Conservation (phyloP, 2,888 invertebrate species). For the Shargacucullia verbasci region DNA sequence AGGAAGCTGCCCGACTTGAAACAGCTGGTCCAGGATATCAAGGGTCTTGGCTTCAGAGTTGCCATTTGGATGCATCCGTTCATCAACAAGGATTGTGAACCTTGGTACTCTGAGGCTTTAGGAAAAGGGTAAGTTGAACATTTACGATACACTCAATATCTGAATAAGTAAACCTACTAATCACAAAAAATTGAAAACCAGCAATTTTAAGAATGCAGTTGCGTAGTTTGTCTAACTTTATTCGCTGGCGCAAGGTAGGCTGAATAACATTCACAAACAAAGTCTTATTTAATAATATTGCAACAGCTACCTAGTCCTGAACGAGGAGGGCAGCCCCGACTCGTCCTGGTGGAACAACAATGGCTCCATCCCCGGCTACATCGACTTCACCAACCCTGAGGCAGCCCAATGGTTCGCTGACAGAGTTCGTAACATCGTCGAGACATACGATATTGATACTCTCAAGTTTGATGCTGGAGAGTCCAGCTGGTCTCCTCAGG, state of each 20-base stretch:
- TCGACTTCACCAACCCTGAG: conserved; percentile 93
- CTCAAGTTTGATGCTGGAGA: conserved; percentile 96
- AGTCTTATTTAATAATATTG: not conserved
- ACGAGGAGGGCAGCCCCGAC: conserved; percentile 83
- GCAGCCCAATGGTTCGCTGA: conserved; percentile 90
- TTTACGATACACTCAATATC: too few species aligned
- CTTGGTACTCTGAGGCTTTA: conserved; percentile 89
- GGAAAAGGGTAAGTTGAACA: conserved; percentile 84
- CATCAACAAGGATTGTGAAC: conserved; percentile 92
- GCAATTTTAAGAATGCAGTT: too few species aligned
- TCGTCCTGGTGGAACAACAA: conserved; percentile 88
- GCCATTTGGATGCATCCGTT: conserved; percentile 97
- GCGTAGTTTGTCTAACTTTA: too few species aligned
- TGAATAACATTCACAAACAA: too few species aligned
- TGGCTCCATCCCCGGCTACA: conserved; percentile 87
- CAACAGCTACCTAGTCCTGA: conserved; percentile 85
- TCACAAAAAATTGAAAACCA: too few species aligned
- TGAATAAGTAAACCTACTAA: too few species aligned
- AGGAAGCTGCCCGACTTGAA: conserved; percentile 92
- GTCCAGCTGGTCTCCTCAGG: conserved; percentile 91
- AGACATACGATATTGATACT: conserved; percentile 91
- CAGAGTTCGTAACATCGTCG: conserved; percentile 86
- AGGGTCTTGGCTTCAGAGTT: conserved; percentile 91
- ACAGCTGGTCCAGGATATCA: conserved; percentile 89
- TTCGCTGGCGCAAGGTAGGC: too few species aligned